A percentile compares a stretch with the other conserved stretches of the same genome.
Conservation (phyloP, 1,140 invertebrate genomes). For the Bombus picipes region DNA sequence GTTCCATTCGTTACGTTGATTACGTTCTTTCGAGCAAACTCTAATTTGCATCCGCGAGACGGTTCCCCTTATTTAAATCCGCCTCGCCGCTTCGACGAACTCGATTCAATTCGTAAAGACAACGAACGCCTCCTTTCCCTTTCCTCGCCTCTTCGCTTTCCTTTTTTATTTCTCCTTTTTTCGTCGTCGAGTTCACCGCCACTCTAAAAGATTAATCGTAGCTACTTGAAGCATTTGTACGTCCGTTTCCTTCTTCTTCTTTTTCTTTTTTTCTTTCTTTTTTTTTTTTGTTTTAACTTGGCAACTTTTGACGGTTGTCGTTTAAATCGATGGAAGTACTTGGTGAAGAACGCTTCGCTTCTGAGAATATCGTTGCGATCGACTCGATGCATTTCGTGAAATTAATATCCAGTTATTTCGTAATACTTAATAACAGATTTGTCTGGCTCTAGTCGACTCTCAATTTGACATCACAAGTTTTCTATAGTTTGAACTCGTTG, state of each 20-base stretch:
- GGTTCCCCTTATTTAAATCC: constrained; percentile 49
- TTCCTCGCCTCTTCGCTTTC: background rate
- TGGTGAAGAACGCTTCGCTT: background rate
- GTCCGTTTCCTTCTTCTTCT: background rate
- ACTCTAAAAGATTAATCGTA: constrained; percentile 40
- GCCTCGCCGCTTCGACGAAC: constrained; percentile 17
- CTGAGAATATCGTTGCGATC: background rate
- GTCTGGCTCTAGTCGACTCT: no score
- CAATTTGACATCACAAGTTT: no score
- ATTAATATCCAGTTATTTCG: background rate
- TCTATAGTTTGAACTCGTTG: no score
- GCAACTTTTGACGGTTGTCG: background rate
- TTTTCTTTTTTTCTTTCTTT: background rate
- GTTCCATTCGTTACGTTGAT: constrained; percentile 45
- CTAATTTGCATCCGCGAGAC: constrained; percentile 51
- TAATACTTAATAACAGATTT: no score
- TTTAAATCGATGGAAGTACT: background rate
- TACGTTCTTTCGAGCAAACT: constrained; percentile 47
- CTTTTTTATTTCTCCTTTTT: background rate
- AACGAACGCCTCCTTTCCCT: constrained; percentile 21
- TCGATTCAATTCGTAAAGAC: constrained; percentile 34
- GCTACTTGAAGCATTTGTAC: background rate
- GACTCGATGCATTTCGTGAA: background rate
- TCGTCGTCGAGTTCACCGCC: background rate
- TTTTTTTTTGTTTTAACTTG: no score